Conservation (phyloP, 2,797 vertebrate genomes). For the Perodicticus potto region DNA sequence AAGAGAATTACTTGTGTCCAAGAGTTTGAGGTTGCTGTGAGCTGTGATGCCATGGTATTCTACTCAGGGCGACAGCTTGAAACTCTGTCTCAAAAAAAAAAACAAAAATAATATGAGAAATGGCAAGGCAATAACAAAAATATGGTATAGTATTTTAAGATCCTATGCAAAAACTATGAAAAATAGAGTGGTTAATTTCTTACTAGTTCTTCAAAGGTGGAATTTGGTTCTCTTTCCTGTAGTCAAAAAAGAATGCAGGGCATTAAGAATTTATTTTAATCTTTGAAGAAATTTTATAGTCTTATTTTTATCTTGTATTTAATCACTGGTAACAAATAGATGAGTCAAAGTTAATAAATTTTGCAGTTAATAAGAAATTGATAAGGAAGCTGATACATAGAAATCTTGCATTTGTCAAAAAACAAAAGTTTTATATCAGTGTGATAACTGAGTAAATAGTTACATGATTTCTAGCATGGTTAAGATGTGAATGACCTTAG, state of each 20-base stretch:
- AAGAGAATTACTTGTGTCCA: too few species aligned
- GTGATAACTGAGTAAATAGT: constrained; percentile 47
- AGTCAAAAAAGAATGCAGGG: constrained; percentile 41
- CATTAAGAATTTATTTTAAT: constrained; percentile 57
- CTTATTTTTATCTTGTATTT: constrained; percentile 27
- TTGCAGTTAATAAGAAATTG: constrained; percentile 54
- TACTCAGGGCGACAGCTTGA: too few species aligned
- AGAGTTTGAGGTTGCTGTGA: too few species aligned
- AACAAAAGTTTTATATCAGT: constrained; percentile 16
- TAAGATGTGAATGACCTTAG: constrained; percentile 37
- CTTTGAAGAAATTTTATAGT: constrained; percentile 30
- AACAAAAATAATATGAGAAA: constrained; percentile 60
- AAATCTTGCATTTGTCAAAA: constrained; percentile 60
- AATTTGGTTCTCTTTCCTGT: constrained; percentile 56
- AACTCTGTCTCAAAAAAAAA: too few species aligned
- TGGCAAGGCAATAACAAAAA: constrained; percentile 15
- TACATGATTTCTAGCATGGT: constrained; percentile 18
- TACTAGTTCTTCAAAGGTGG: constrained; percentile 45
- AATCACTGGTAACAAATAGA: background rate
- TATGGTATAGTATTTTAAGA: background rate
- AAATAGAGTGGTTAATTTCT: constrained; percentile 59
- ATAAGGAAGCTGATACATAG: background rate
- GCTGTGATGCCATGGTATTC: too few species aligned
- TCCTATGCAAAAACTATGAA: constrained; percentile 19
- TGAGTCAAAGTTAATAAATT: background rate